Evolutionary conservation across 2,888 invertebrate species (phyloP), one percentile per base, ranked within the genome.

Genomic region (Drosophila limbata): DNA sequence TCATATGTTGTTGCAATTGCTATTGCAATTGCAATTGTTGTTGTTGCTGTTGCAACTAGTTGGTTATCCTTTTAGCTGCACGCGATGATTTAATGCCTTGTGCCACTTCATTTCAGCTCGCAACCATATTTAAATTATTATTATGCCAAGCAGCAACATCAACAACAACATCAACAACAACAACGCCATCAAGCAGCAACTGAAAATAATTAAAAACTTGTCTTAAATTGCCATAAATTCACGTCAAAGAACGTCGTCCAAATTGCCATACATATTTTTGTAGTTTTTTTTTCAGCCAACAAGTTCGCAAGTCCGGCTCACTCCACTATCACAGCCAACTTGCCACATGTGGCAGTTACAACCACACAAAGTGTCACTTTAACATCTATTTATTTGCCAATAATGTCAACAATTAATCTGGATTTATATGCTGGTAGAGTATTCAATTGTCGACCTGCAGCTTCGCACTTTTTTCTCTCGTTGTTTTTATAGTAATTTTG

Each of bases 161-260:
- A 63, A 21, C 67, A 61, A 31, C 65, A 21, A 19, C 57, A 45
- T 17, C 67, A 65, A 13, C 52, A 53, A 19, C 57, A 55, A 44
- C 70, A 65, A 17, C 64, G 40, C 50, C 67, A 66, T 60, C 55
- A 62, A 44, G 51, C 56, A 37, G 63, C 70, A 66, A 71, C 70
- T 66, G 61, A 85, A 88, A 75, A 86, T 86, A 87, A 87, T 90
- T 90, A 87, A 87, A 87, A 87, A 90, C 86, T 88, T 87, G 86
- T 90, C 90, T 90, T 84, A 86, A 90, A 86, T 90, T 86, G 90
- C 90, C 86, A 88, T 90, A 88, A 86, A 87, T 90, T 90, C 84
- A 90, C 64, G 88, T 87, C 86, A 82, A 86, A 88, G 90, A 78
- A 81, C 84, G 81, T 83, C 78, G 87, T 87, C 74, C 70, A 79